Percentiles rank a stretch among this genome's conserved stretches.
Conservation (phyloP, 2,797 vertebrate species). For the Enteromius treurensis region DNA sequence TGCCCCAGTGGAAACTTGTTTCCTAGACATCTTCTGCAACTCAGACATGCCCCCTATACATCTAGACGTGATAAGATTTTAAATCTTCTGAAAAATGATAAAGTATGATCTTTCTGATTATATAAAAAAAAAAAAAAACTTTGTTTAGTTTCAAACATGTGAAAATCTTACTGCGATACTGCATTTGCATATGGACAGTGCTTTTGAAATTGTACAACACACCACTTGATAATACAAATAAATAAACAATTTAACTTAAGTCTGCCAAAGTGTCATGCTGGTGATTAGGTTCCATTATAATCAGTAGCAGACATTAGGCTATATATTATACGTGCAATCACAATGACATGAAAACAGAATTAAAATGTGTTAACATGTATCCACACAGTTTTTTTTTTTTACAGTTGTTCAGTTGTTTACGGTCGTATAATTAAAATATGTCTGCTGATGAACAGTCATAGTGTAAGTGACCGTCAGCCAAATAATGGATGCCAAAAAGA, state of each 20-base stretch:
- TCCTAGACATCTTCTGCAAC: conserved; percentile 81
- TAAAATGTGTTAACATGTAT: no score
- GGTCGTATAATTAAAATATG: background rate
- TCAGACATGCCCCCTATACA: conserved; percentile 89
- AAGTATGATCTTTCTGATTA: conserved; percentile 54
- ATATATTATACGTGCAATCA: background rate
- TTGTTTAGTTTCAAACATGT: background rate
- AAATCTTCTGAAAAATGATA: conserved; percentile 75
- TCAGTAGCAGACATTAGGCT: background rate
- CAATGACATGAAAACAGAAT: background rate
- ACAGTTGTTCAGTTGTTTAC: background rate
- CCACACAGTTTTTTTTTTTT: background rate
- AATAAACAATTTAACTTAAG: background rate
- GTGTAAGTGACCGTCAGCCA: background rate
- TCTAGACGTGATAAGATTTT: conserved; percentile 83
- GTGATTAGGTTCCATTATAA: background rate
- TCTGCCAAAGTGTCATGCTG: background rate
- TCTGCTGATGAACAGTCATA: background rate
- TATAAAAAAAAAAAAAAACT: background rate
- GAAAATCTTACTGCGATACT: background rate
- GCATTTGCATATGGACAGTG: background rate
- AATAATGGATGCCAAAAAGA: conserved; percentile 3
- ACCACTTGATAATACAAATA: background rate
- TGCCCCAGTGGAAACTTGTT: conserved; percentile 87
- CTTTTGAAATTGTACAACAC: background rate